Evolutionary conservation across 2,888 invertebrate species (phyloP), one percentile per base, ranked within the genome.

Genomic region (Lampropteryx suffumata): DNA sequence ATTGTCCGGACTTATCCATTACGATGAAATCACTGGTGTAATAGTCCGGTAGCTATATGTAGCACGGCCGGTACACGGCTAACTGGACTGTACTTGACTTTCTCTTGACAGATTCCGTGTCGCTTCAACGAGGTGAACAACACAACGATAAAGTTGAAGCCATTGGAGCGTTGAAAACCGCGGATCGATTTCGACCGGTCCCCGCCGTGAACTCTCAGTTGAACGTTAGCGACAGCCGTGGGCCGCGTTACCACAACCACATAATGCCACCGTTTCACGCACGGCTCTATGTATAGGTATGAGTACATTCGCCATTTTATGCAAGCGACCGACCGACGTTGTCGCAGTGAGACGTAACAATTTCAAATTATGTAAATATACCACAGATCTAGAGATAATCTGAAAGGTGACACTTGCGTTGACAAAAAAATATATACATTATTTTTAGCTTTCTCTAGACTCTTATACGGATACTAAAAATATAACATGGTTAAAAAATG

Each of bases 51-150:
- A 64, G 67, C 62, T 68, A 62, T 67, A 73, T 82, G 82, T 84
- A 61, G 84, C 76, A 77, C 84, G 74, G 73, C 71, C 80, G 76
- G 75, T 73, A 76, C 73, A 76, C 77, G 73, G 57, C 70, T 73
- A 53, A 53, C 55, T 57, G 42, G 54, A 47, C 70, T 71, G 84
- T 82, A 82, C 82, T 84, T 82, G 85, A 88, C 89, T 90, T 89
- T 89, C 90, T 85, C 89, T 78, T 62, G 69, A 58, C 57, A 57
- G 81, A 86, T 86, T 81, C 84, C 83, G 79, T 82, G 82, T 79
- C 82, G 79, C 79, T 79, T 82, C 82, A 79, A 79, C 74, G 82
- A 83, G 79, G 84, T 85, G 84, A 86, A 82, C 83, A 84, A 76
- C 79, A 79, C 81, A 71, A 75, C 72, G 62, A 67, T 80, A 70